Evolutionary conservation across 2,113 vertebrate species (phyloP).

Genomic region (Embiotoca jacksoni): DNA sequence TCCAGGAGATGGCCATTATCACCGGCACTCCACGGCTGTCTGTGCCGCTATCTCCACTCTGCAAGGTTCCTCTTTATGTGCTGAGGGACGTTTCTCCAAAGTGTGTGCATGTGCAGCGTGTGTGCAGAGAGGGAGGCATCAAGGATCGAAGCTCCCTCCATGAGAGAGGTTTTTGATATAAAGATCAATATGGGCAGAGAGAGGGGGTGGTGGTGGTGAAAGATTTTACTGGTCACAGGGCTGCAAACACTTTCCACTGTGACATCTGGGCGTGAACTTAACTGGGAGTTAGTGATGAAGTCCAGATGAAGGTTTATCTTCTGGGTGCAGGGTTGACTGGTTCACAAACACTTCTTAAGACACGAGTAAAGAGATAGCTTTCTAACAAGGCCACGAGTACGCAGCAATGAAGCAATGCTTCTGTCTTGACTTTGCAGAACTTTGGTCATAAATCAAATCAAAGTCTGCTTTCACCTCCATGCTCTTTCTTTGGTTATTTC

Average conservation of each 20-base stretch:
- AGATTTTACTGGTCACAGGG: conserved; percentile 24
- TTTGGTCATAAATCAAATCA: no score
- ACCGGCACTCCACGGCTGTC: conserved; percentile 61
- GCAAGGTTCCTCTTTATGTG: conserved; percentile 68
- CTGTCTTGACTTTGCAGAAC: no score
- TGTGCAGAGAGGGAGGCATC: conserved; percentile 13
- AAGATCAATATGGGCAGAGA: conserved; percentile 48
- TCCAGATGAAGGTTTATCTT: not conserved
- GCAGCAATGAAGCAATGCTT: no score
- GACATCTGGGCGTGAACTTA: conserved; percentile 2
- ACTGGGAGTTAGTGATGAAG: not conserved
- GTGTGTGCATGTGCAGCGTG: conserved; percentile 30
- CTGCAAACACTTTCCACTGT: conserved; percentile 10
- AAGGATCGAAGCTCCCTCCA: conserved; percentile 47
- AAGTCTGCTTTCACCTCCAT: no score
- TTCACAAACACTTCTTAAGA: not conserved
- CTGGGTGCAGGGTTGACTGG: not conserved
- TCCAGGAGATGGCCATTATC: conserved; percentile 78
- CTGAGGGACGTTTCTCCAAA: conserved; percentile 44
- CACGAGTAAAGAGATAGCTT: no score
- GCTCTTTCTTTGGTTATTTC: no score
- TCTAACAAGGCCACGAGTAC: no score
- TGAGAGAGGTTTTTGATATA: conserved; percentile 29
- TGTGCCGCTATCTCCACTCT: conserved; percentile 67
- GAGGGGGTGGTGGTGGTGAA: not conserved